Base-by-base conservation (phyloP, 2,113 vertebrate species). In the Colistium nudipinnis region DNA sequence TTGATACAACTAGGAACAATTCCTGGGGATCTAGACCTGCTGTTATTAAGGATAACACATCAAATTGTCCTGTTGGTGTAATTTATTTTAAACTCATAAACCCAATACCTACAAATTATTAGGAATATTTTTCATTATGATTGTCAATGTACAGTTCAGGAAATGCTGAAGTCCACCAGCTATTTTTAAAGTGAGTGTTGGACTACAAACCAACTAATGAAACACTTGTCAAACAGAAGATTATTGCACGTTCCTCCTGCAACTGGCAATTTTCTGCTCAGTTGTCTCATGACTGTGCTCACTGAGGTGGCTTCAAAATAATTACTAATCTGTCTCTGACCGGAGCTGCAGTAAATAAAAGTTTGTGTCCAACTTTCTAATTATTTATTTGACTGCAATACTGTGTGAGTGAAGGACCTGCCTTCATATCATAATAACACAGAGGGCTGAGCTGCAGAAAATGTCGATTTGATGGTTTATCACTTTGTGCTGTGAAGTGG, bases 341-440 rank as follows among this genome's bases (percentile, higher is more conserved):
- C 43, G 27, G 20, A 52, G 38, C 47, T 43, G 62, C 63, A 59
- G 52, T 68, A 75, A 81, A 83, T 74, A 76, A 71, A 83, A 83
- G 78, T 76, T 87, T 76, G 68, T 51, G 28, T 64, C 56, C 57
- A 82, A 82, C 76, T 85, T 83, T 81, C 22, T 87, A 83, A 85
- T 85, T 85, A 79, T 70, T 74, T 73, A 57, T 81, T 69, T 74
- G 68, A 78, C 70, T 75, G 61, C 45, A 67, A 31, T 78, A 67
- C 55, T 81, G 62, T 72, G n/a, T 53, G 62, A 78, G 47, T n/a
- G 75, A 71, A 62, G 57, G 82, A 80, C 71, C 75, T 63, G 69
- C 28, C 60, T 72, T 72, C 65, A 62, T 35, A 53, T 73, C 45
- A 43, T 52, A 49, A 74, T 61, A 57, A 65, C 65, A 67, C 12